phyloP scores from a whole-genome alignment of 2,797 vertebrate species.

The Manis crassicaudata region DNA sequence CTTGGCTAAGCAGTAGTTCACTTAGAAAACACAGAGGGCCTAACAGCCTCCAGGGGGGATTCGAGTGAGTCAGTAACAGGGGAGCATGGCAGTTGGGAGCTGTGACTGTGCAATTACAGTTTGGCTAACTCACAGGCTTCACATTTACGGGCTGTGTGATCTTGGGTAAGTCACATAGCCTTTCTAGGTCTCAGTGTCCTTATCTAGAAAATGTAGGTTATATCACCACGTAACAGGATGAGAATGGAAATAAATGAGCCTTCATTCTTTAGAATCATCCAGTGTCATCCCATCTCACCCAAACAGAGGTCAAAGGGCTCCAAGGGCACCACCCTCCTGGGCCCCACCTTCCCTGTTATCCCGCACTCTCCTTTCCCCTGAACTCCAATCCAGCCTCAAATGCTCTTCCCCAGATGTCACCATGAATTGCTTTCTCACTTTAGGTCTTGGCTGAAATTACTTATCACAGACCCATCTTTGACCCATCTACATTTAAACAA shows the following conservation, averaged over 20 bases:
- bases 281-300: not conserved
- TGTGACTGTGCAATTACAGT: too few species aligned
- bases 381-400: not conserved
- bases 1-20: not conserved
- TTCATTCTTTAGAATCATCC: not conserved
- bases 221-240: too few species aligned
- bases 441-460: not conserved
- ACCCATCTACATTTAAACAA: not conserved
- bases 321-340: not conserved
- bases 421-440: not conserved
- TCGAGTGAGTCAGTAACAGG: not conserved
- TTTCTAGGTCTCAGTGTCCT: not conserved
- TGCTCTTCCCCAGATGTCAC: not conserved
- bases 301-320: not conserved
- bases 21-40: not conserved
- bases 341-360: not conserved
- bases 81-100: fast-evolving
- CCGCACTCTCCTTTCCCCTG: not conserved
- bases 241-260: not conserved
- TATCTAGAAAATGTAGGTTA: not conserved
- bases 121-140: not conserved
- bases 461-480: not conserved
- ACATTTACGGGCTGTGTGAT: not conserved
- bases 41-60: not conserved
- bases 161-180: not conserved